A percentile compares a stretch with the other conserved stretches of the same genome.
Conservation (phyloP, 2,113 vertebrate species). For the Myiagra hebetior region DNA sequence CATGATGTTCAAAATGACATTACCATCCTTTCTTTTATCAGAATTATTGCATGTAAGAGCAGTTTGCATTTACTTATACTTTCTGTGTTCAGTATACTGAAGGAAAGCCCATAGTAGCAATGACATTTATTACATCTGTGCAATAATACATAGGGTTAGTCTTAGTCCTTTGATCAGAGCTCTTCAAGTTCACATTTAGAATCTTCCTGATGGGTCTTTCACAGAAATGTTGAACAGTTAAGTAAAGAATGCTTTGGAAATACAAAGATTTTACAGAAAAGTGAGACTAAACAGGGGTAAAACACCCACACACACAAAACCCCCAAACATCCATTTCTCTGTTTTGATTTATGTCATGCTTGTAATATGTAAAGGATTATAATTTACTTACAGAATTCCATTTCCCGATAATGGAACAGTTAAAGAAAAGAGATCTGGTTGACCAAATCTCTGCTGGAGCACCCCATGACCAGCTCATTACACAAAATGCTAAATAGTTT, state of each 20-base stretch:
- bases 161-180: neutral
- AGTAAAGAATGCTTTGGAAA: neutral
- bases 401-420: neutral
- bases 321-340: neutral
- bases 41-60: neutral
- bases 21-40: neutral
- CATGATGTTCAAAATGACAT: neutral
- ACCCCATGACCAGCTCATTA: neutral
- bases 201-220: neutral
- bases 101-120: neutral
- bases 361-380: neutral
- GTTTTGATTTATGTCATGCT: neutral
- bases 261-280: neutral
- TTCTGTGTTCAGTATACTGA: neutral
- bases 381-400: neutral
- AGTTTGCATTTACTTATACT: neutral
- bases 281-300: neutral
- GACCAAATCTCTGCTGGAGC: neutral
- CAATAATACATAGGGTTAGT: neutral
- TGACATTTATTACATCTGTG: neutral
- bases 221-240: neutral
- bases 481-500: neutral
- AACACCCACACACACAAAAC: neutral
- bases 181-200: neutral
- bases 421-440: neutral